Percentiles rank a stretch among this genome's conserved stretches.
These are phyloP conservation scores for Mesorhabditis belari DNA, from an alignment of 2,888 invertebrate species.

Conservation along the genomic window DNA sequence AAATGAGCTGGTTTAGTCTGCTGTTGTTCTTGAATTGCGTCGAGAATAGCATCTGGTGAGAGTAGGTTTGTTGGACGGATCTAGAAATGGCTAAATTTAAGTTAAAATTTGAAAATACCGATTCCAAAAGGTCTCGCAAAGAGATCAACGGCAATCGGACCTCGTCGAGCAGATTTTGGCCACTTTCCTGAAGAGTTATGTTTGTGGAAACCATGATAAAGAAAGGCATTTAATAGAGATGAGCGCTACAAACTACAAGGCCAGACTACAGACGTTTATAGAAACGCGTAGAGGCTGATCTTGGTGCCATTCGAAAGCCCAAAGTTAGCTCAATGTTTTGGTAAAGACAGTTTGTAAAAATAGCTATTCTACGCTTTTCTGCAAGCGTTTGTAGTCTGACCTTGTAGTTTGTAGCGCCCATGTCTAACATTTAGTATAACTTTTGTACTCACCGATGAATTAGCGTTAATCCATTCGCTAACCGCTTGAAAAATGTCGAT, in stretches of 20 bases:
- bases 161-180: conserved; percentile 37
- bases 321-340: no score
- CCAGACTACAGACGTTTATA: no score
- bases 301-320: no score
- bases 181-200: background rate
- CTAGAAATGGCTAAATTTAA: background rate
- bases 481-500: conserved; percentile 88
- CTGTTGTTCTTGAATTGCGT: conserved; percentile 82
- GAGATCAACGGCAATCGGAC: conserved; percentile 79
- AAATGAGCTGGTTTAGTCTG: conserved; percentile 72
- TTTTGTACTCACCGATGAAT: conserved; percentile 7
- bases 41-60: conserved; percentile 80
- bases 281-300: no score
- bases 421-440: background rate
- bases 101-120: conserved; percentile 55
- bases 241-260: no score
- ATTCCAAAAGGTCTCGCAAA: conserved; percentile 76
- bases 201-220: no score
- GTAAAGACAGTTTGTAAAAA: no score
- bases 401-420: no score
- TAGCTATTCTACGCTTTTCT: no score
- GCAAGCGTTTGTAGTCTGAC: no score
- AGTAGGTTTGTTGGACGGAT: conserved; percentile 81
- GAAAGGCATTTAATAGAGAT: no score
- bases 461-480: conserved; percentile 72